Evolutionary conservation across 1,140 invertebrate genomes (phyloP).

Genomic region (Bombus superbus): DNA sequence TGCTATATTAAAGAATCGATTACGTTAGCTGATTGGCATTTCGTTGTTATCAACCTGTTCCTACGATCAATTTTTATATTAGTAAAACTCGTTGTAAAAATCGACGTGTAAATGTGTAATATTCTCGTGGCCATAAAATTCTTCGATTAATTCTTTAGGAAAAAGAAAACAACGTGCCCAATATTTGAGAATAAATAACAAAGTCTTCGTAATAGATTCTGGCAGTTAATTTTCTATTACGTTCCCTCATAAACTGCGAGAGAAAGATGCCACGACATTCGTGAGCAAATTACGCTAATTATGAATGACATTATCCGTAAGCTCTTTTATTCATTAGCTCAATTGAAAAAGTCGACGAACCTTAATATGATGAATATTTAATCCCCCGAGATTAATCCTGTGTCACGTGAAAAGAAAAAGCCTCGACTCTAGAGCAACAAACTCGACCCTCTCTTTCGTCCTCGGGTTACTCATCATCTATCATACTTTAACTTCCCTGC

Average conservation of each 20-base stretch:
- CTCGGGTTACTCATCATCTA: not conserved
- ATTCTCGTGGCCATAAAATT: not conserved
- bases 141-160: not conserved
- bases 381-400: slow-evolving; percentile 14
- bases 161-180: not conserved
- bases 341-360: slow-evolving; percentile 2
- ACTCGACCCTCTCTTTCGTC: not conserved
- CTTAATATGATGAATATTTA: slow-evolving; percentile 18
- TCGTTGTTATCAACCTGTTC: too few relatives aligned
- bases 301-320: not conserved
- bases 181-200: not conserved
- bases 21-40: not conserved
- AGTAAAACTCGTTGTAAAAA: not conserved
- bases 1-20: not conserved
- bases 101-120: not conserved
- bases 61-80: not conserved
- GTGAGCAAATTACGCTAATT: not conserved
- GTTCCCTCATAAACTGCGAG: not conserved
- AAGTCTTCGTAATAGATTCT: not conserved
- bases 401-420: not conserved
- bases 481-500: not conserved
- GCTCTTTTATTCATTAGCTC: not conserved
- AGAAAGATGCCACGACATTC: too few relatives aligned
- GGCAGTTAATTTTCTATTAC: not conserved
- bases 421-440: not conserved